These are phyloP conservation scores for Drosophila nigrodunni DNA, from an alignment of 1,140 invertebrate species.

Conservation along the genomic window DNA sequence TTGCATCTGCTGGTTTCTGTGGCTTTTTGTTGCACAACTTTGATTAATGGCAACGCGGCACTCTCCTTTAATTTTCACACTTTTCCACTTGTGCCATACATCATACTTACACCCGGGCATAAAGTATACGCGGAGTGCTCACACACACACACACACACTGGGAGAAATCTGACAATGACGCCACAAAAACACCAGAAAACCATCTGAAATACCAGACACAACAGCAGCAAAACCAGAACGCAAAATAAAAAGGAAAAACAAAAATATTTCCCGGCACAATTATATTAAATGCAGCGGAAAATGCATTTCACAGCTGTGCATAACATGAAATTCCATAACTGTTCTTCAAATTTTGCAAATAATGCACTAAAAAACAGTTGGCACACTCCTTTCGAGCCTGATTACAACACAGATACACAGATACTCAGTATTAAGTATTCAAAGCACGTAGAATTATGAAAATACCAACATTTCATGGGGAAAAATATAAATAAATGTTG, in stretches of 20 bases:
- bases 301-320: conserved; percentile 40
- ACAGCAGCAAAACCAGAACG: neutral
- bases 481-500: no score
- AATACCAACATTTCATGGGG: no score
- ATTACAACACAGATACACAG: no score
- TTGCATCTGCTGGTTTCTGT: conserved; percentile 18
- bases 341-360: neutral
- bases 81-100: conserved; percentile 28
- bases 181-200: conserved; percentile 9
- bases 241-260: neutral
- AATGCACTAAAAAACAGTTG: neutral
- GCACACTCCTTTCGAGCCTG: neutral
- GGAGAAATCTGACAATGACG: conserved; percentile 4
- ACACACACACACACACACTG: neutral
- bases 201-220: neutral
- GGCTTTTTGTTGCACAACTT: conserved; percentile 43
- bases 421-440: no score
- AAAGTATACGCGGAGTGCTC: conserved; percentile 6
- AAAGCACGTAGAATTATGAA: no score
- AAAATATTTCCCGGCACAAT: conserved; percentile 24
- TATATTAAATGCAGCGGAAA: conserved; percentile 59
- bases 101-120: conserved; percentile 13
- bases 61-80: conserved; percentile 28
- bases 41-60: conserved; percentile 53
- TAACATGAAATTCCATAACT: conserved; percentile 16